These are phyloP conservation scores for Aramus guarauna DNA, from an alignment of 2,113 vertebrate species.

Conservation along the genomic window DNA sequence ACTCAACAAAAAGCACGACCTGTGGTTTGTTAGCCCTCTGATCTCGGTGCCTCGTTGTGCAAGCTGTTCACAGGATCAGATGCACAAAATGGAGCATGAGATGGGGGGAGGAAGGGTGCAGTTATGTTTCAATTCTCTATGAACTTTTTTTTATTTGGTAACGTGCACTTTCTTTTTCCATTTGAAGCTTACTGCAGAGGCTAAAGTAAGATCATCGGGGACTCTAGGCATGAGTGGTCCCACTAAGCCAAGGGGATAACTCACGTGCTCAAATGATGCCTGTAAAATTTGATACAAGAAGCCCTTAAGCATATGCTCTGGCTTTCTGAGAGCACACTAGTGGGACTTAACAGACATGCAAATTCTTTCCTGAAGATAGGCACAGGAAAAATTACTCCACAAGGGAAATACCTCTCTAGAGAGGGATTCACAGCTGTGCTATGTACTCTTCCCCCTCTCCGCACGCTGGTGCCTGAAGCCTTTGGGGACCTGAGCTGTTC, in stretches of 20 bases:
- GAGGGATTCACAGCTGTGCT: background rate
- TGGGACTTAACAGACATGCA: background rate
- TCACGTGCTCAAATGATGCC: background rate
- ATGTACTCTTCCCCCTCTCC: background rate
- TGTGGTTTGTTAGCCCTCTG: background rate
- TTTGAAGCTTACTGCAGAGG: background rate
- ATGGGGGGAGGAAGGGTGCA: background rate
- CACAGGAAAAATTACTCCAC: background rate
- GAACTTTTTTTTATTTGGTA: background rate
- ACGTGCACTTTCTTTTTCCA: background rate
- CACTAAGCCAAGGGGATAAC: background rate
- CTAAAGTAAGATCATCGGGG: background rate
- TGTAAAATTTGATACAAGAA: background rate
- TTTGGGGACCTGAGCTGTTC: background rate
- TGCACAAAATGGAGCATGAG: background rate
- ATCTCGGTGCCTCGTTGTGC: background rate
- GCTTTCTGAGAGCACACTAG: background rate
- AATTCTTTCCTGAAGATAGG: background rate
- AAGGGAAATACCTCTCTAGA: background rate
- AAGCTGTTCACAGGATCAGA: background rate
- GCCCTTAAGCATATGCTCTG: background rate
- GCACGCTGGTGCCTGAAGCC: background rate
- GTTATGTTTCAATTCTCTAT: background rate
- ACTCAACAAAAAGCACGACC: background rate
- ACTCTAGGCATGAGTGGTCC: background rate